Percentiles rank a stretch among this genome's conserved stretches.
Conservation (phyloP, 2,113 vertebrate genomes). For the Alosa alosa region DNA sequence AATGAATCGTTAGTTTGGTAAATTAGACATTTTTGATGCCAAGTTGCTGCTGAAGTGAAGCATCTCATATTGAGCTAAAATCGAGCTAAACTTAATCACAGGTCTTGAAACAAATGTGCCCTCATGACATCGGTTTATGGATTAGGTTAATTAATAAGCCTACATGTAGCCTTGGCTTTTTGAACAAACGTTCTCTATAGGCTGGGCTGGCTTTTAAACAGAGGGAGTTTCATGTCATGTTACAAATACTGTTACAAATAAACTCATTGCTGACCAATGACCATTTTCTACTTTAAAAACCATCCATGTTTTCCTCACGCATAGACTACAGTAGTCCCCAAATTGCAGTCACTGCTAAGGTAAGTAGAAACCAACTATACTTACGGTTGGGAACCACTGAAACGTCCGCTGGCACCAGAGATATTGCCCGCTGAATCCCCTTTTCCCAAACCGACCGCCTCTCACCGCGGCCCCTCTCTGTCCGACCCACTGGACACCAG, state of each 20-base stretch:
- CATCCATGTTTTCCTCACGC: not conserved
- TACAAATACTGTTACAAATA: not conserved
- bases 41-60: not conserved
- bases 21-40: not conserved
- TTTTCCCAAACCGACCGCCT: slow-evolving; percentile 46
- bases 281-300: not conserved
- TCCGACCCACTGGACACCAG: slow-evolving; percentile 30
- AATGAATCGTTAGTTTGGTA: not conserved
- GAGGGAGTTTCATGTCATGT: not conserved
- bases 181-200: not conserved
- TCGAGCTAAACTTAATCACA: not conserved
- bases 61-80: not conserved
- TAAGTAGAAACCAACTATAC: not conserved
- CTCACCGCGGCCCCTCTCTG: slow-evolving; percentile 30
- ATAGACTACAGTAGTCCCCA: not conserved
- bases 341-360: not conserved
- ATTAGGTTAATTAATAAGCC: not conserved
- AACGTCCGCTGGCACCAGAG: slow-evolving; percentile 29
- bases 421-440: slow-evolving; percentile 51
- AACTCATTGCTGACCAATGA: not conserved
- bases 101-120: not conserved
- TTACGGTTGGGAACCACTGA: slow-evolving; percentile 37
- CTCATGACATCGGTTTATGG: not conserved
- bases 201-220: not conserved
- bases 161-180: not conserved